These are phyloP conservation scores for Drosophila planitibia DNA, from an alignment of 2,888 invertebrate genomes.

Conservation along the genomic window DNA sequence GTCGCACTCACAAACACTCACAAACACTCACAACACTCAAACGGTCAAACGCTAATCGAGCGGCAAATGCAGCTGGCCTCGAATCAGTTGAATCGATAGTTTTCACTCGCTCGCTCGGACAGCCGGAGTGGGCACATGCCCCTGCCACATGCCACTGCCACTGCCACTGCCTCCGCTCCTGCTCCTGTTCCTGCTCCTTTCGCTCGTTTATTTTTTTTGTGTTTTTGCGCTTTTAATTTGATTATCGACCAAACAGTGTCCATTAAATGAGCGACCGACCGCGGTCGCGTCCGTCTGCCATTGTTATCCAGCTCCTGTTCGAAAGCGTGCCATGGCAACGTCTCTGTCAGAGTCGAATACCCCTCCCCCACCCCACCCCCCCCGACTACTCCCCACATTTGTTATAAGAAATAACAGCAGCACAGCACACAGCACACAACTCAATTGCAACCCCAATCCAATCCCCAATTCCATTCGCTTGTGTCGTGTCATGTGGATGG, in stretches of 20 bases:
- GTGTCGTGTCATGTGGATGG: conserved; percentile 75
- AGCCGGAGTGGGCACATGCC: conserved; percentile 1
- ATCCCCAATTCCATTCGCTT: conserved; percentile 13
- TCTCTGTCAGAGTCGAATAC: conserved; percentile 24
- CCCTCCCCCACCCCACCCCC: not conserved
- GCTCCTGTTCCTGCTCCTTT: conserved; percentile 11
- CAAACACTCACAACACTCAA: conserved; percentile 1
- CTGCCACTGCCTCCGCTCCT: conserved; percentile 34
- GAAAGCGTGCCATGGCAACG: conserved; percentile 61
- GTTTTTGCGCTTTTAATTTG: conserved; percentile 72
- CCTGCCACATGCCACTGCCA: conserved; percentile 10
- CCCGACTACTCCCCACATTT: conserved; percentile 44
- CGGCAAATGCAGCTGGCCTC: conserved; percentile 62
- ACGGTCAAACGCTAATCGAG: conserved; percentile 62
- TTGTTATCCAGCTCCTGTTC: conserved; percentile 59
- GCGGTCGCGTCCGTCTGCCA: conserved; percentile 61
- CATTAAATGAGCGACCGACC: conserved; percentile 78
- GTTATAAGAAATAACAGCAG: conserved; percentile 78
- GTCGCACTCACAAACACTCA: not conserved
- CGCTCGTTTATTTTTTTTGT: not conserved
- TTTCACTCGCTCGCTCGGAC: conserved; percentile 2
- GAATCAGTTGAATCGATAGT: conserved; percentile 51
- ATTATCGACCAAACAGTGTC: conserved; percentile 84
- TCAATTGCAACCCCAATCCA: conserved; percentile 4
- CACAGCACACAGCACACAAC: not conserved